Conservation (phyloP, 2,888 invertebrate genomes). For the Tiliacea aurago region DNA sequence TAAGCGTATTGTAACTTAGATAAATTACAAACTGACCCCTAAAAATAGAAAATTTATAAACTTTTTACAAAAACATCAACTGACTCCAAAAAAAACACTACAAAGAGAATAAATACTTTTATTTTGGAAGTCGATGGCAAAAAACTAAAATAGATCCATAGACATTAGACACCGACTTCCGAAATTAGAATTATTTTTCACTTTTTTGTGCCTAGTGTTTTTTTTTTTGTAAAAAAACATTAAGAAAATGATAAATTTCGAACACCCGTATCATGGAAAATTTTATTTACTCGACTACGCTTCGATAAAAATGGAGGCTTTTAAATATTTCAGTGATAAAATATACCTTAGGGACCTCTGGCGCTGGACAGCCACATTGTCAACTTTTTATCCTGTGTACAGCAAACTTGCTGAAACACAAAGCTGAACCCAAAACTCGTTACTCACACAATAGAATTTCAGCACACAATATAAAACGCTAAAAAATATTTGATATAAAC, state of each 20-base stretch:
- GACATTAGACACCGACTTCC: too few relatives aligned
- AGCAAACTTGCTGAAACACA: slow-evolving; percentile 21
- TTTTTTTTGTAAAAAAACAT: too few relatives aligned
- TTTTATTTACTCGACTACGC: neutral
- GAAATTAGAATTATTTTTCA: too few relatives aligned
- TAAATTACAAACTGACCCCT: too few relatives aligned
- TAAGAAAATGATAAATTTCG: neutral
- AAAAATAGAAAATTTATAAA: too few relatives aligned
- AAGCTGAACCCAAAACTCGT: slow-evolving; percentile 24
- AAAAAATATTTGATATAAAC: slow-evolving; percentile 2
- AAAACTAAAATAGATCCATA: too few relatives aligned
- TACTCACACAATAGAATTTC: slow-evolving; percentile 32
- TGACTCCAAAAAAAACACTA: too few relatives aligned
- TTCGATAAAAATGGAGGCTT: neutral
- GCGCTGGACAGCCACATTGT: neutral
- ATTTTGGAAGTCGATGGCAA: too few relatives aligned
- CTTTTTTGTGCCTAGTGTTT: too few relatives aligned
- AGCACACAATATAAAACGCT: neutral
- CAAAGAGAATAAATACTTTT: too few relatives aligned
- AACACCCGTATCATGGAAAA: neutral
- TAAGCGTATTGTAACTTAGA: too few relatives aligned
- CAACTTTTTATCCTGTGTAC: neutral
- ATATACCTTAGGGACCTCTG: neutral
- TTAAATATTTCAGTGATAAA: neutral
- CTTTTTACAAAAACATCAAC: too few relatives aligned